Base-by-base conservation (phyloP, 2,113 vertebrate genomes). In the Eudyptes chrysolophus region DNA sequence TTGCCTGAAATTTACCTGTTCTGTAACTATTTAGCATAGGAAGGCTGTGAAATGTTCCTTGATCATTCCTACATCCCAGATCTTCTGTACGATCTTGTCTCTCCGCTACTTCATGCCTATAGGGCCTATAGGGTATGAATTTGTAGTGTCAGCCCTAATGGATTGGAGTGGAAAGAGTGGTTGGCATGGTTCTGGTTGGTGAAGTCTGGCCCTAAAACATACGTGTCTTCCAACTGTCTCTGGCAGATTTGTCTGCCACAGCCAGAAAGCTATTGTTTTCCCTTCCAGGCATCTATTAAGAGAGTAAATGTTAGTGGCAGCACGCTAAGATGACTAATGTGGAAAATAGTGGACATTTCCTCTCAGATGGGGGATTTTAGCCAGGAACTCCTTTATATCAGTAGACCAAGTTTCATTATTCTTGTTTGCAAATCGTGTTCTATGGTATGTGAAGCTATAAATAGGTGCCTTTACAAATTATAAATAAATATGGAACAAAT, bases 221-320 rank as follows among this genome's bases (percentile, higher is more conserved):
- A 2, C 0, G 0, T 36, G 30, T 74, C 34, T 65, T 72, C 60
- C 34, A 58, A 6, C 9, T 1, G 6, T 13, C 29, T 65, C 30
- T 71, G 61, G 21, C 14, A 88, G n/a, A 62, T 94, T 60, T 66
- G 16, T 46, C 49, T 77, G 20, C 32, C 40, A 32, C 25, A 79
- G 32, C 13, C 58, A 79, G 21, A 79, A 80, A 66, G 27, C 4
- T 69, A 8, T 10, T 65, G 1, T n/a, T 84, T 95, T 58, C 34
- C 9, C 27, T 42, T 85, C 34, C 11, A 65, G 22, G 19, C 40
- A 40, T 58, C 36, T 49, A 8, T 16, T 61, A 70, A 62, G 34
- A 44, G 3, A 48, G 15, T 80, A 62, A 54, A 77, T 36, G 21
- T 72, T 58, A 25, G 46, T 48, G 38, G 16, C 48, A 66, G 18